Evolutionary conservation across 2,113 vertebrate species (phyloP), one percentile per base, ranked within the genome.

Genomic region (Mesoclemmys tuberculata): DNA sequence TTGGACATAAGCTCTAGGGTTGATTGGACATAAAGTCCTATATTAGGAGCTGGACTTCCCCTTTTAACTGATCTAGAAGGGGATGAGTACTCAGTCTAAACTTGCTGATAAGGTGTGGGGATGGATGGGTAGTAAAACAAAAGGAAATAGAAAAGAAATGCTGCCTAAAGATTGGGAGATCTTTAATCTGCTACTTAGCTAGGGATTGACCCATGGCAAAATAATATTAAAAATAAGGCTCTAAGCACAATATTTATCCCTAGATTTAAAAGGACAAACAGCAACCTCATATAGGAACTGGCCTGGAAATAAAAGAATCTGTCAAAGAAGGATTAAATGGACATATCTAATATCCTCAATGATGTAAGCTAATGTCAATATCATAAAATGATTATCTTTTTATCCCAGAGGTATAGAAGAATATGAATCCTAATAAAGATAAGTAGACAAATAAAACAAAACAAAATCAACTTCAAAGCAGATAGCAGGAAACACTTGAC

Each of bases 401-500:
- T 77, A 83, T 85, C 79, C 29, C 79, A 5, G 27, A 87, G 48
- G n/a, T 10, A 31, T 0, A 16, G 35, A 82, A 79, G 93, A 96
- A 96, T 55, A 48, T 3, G 41, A 31, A 58, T 83, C 84, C 92
- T 80, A 93, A 56, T 4, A 86, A 93, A 94, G 87, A 95, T 46
- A 44, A 95, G 85, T 79, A 92, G 96, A 80, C 88, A 90, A 93
- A 94, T 84, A 82, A 82, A 71, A 56, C 24, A 19, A 68, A 48
- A 12, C 14, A 64, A 26, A 49, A 5, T 4, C 61, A 52, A 88
- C 44, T 96, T 97, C 87, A 97, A 80, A 95, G 96, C 93, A 89
- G 89, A 55, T 51, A 88, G 80, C 95, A 95, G 97, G 96, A 98
- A 97, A 93, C 95, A 95, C 92, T 98, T 31, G 1, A 84, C 88